Conservation (phyloP, 2,888 invertebrate species). For the Agrochola macilenta region DNA sequence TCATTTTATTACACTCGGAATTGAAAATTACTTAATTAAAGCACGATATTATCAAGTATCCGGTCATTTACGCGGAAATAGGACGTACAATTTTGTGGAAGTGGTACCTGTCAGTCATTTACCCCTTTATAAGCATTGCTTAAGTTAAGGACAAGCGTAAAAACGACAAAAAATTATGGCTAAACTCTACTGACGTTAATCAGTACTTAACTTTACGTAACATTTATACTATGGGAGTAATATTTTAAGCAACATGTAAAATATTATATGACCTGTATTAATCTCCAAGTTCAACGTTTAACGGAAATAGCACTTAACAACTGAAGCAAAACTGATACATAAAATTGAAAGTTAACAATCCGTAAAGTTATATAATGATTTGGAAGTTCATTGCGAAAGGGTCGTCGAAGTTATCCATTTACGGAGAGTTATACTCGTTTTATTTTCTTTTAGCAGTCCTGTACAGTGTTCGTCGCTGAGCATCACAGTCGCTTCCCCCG, state of each 20-base stretch:
- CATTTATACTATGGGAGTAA: background rate
- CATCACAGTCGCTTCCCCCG: slow-evolving; percentile 82
- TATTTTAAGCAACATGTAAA: background rate
- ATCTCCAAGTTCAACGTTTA: slow-evolving; percentile 5
- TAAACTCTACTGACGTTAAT: background rate
- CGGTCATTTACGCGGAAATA: background rate
- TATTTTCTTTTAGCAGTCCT: slow-evolving; percentile 87
- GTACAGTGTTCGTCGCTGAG: slow-evolving; percentile 83
- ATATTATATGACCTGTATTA: background rate
- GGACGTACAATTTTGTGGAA: background rate
- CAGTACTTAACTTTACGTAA: background rate
- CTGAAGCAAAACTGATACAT: slow-evolving; percentile 17
- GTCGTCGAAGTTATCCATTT: slow-evolving; percentile 87
- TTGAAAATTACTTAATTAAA: slow-evolving; percentile 2
- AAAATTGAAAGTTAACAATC: slow-evolving; percentile 64
- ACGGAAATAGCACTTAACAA: slow-evolving; percentile 2
- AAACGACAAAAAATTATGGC: background rate
- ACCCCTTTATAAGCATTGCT: background rate
- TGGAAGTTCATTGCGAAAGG: slow-evolving; percentile 84
- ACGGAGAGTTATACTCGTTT: slow-evolving; percentile 87
- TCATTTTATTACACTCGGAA: background rate
- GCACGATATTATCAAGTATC: background rate
- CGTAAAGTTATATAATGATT: slow-evolving; percentile 71
- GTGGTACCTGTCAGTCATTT: background rate
- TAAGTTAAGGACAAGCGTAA: slow-evolving; percentile 1